Conservation (phyloP, 2,797 vertebrate genomes). For the Hirundo rustica region DNA sequence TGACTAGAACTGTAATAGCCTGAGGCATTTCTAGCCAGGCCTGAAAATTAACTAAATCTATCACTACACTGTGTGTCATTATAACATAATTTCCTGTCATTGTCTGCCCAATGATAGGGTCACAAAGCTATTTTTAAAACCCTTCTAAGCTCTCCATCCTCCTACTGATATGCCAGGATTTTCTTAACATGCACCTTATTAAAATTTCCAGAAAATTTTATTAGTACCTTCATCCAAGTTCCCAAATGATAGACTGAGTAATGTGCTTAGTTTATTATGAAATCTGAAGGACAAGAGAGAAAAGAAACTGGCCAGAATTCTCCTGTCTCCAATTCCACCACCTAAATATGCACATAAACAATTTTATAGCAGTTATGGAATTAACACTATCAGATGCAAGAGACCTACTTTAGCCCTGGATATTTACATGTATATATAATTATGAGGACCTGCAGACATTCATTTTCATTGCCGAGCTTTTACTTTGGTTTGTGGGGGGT, state of each 20-base stretch:
- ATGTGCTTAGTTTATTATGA: neutral
- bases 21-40: neutral
- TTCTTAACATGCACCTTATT: neutral
- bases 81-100: neutral
- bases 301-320: neutral
- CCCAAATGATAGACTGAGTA: neutral
- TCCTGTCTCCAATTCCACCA: neutral
- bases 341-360: neutral
- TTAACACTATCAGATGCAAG: neutral
- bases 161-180: neutral
- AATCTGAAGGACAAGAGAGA: neutral
- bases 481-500: accelerated
- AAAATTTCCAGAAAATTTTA: neutral
- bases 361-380: neutral
- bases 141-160: neutral
- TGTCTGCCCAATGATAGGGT: neutral
- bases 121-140: neutral
- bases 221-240: neutral
- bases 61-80: neutral
- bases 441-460: accelerated
- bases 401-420: neutral
- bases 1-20: neutral
- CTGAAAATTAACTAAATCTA: conserved; percentile 38
- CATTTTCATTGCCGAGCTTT: neutral
- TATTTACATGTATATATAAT: neutral